Percentiles rank a stretch among this genome's conserved stretches.
phyloP scores from a whole-genome alignment of 2,797 vertebrate genomes.

The Cryptoprocta ferox region DNA sequence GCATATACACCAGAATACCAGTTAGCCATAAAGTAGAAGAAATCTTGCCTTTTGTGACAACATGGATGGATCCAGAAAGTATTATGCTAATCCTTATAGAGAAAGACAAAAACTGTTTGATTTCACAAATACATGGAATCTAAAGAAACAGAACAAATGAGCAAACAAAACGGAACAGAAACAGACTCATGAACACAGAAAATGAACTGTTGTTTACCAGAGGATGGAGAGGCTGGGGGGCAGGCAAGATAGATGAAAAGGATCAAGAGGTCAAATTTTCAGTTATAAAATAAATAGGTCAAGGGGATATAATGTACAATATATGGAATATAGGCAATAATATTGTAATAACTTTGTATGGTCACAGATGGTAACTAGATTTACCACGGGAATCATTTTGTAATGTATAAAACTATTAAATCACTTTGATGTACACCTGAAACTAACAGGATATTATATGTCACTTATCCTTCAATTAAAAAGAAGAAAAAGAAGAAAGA shows the following conservation, averaged over 20 bases:
- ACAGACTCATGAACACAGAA: background rate
- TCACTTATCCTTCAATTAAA: background rate
- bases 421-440: background rate
- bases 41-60: background rate
- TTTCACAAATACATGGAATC: background rate
- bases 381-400: background rate
- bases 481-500: background rate
- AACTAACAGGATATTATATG: background rate
- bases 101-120: background rate
- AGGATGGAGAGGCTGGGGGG: background rate
- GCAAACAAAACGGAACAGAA: background rate
- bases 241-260: background rate
- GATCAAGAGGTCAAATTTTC: background rate
- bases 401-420: background rate
- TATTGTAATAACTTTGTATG: background rate
- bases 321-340: background rate
- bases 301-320: background rate
- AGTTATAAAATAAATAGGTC: background rate
- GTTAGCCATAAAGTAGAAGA: background rate
- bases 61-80: background rate
- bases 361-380: background rate
- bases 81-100: background rate
- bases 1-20: background rate
- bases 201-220: background rate
- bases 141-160: background rate